phyloP scores from a whole-genome alignment of 2,888 invertebrate species.

The Acleris holmiana region DNA sequence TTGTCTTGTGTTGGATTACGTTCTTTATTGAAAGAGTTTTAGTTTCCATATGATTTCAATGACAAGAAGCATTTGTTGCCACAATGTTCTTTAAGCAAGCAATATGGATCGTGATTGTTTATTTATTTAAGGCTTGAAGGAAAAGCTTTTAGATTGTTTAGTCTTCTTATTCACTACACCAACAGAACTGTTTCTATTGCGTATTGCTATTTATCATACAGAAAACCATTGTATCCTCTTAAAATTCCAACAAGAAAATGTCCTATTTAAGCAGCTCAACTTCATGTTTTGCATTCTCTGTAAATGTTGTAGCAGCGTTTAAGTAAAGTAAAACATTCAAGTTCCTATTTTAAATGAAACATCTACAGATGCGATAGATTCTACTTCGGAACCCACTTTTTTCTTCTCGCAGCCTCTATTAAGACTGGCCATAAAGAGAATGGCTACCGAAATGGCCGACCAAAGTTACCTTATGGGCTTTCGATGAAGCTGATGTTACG shows the following conservation, averaged over 20 bases:
- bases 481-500: conserved; percentile 54
- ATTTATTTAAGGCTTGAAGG: too few relatives aligned
- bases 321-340: background rate
- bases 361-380: conserved; percentile 61
- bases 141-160: too few relatives aligned
- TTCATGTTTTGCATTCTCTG: background rate
- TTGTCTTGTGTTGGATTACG: background rate
- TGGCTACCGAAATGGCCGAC: conserved; percentile 58
- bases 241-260: too few relatives aligned
- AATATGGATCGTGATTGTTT: too few relatives aligned
- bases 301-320: background rate
- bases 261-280: background rate
- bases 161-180: too few relatives aligned
- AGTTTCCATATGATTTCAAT: too few relatives aligned
- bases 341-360: conserved; percentile 60
- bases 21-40: too few relatives aligned
- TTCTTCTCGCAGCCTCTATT: conserved; percentile 60
- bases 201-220: too few relatives aligned
- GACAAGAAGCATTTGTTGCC: too few relatives aligned
- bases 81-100: too few relatives aligned
- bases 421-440: conserved; percentile 66
- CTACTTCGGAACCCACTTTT: conserved; percentile 58
- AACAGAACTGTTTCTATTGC: too few relatives aligned
- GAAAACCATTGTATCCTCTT: too few relatives aligned
- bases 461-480: conserved; percentile 62